Evolutionary conservation across 1,140 invertebrate genomes (phyloP), one percentile per base, ranked within the genome.

Genomic region (fruit fly (Drosophila melanogaster)): DNA sequence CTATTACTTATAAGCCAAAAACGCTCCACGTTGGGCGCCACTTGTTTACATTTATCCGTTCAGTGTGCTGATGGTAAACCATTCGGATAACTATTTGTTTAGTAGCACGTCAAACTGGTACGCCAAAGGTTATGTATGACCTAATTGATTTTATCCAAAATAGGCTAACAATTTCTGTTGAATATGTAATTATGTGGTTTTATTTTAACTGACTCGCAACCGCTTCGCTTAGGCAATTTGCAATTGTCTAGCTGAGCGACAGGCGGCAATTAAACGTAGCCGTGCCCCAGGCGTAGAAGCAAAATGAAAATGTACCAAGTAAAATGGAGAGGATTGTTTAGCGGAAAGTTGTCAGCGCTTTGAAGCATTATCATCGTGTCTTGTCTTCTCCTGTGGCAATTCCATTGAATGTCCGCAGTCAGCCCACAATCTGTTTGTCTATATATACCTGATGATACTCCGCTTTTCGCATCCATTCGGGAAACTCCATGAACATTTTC

Each of bases 361-460:
- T 69, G 62, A 70, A 56, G 62, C 33, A 46, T 47, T 35, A 50
- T 19, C 41, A 19, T 57, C 26, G 41, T 49, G 64, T 35, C 51
- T 67, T 47, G 54, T 33, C 38, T 70, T 55, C 47, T 74, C 15
- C 37, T 46, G 15, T 72, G 47, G 56, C 58, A 62, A 37, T 49
- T 56, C 26, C 51, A 56, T 46, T 70, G 65, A 57, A 71, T 70
- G 67, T 71, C 67, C 67, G 43, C 64, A 70, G 35, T 49, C 67
- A 70, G 59, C 46, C 59, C 46, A 47, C 51, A 75, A 75, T 74
- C 72, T 75, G 59, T 72, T 60, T 70, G 66, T 70, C 66, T 67
- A 33, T 46, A 37, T 51, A 65, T 43, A 51, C 60, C 47, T 65
- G 60, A 54, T 41, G 43, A 37, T 70, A 44, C 66, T 24, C 35